phyloP scores from a whole-genome alignment of 2,797 vertebrate genomes.

The Mormyrus proboscirostris region DNA sequence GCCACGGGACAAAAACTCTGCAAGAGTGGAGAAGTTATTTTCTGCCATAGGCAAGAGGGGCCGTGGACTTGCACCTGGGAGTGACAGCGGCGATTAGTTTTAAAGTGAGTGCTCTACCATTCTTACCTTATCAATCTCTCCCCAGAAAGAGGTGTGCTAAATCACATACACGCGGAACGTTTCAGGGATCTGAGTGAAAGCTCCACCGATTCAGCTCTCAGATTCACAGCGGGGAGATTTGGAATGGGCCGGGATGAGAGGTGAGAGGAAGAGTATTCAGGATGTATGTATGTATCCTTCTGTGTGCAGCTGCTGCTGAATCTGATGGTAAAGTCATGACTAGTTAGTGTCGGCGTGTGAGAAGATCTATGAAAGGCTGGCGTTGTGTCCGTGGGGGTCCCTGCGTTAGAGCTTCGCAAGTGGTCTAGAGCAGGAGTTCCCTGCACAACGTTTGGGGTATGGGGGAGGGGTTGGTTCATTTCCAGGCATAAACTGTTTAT shows the following conservation, averaged over 20 bases:
- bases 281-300: not conserved
- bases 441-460: not conserved
- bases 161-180: slow-evolving; percentile 4
- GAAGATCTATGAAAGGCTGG: not conserved
- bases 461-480: not conserved
- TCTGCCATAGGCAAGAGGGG: slow-evolving; percentile 30
- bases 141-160: slow-evolving; percentile 23
- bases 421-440: not conserved
- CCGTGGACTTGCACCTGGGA: slow-evolving; percentile 28
- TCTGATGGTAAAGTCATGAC: not conserved
- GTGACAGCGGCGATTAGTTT: slow-evolving; percentile 45
- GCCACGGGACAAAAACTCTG: slow-evolving; percentile 31
- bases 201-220: not conserved
- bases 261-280: not conserved
- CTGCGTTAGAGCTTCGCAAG: not conserved
- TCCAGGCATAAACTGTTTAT: not conserved
- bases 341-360: not conserved
- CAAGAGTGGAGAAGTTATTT: slow-evolving; percentile 40
- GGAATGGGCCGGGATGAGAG: not conserved
- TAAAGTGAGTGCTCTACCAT: slow-evolving; percentile 35
- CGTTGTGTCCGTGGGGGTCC: not conserved
- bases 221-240: not conserved
- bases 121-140: slow-evolving; percentile 37
- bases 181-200: not conserved
- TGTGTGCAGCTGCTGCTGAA: not conserved